These are phyloP conservation scores for Plemyria rubiginata DNA, from an alignment of 2,888 invertebrate species.

Conservation along the genomic window DNA sequence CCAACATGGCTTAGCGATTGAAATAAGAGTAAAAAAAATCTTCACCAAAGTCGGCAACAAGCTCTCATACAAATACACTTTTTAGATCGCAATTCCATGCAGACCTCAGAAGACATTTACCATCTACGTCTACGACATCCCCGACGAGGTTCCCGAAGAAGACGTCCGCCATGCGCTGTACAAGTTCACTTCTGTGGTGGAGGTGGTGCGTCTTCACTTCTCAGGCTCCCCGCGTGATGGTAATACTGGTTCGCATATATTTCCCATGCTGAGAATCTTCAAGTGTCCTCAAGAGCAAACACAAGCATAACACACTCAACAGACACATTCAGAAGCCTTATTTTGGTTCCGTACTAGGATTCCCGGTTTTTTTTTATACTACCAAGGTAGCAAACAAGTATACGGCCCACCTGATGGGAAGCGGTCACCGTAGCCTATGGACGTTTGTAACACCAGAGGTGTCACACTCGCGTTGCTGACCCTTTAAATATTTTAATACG, in stretches of 20 bases:
- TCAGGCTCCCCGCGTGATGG: constrained; percentile 74
- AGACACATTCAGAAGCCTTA: too few relatives aligned
- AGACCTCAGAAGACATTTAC: constrained; percentile 95
- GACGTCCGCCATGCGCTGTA: constrained; percentile 93
- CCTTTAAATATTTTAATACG: too few relatives aligned
- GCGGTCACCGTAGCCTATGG: too few relatives aligned
- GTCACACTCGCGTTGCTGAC: too few relatives aligned
- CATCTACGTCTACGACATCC: constrained; percentile 92
- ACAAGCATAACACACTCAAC: too few relatives aligned
- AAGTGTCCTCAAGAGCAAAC: background rate
- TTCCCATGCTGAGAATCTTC: background rate
- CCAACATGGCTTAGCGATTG: too few relatives aligned
- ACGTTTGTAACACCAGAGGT: too few relatives aligned
- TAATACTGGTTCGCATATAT: constrained; percentile 59
- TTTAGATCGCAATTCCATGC: constrained; percentile 91
- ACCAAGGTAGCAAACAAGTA: too few relatives aligned
- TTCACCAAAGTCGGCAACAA: background rate
- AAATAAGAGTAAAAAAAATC: background rate
- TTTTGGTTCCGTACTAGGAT: too few relatives aligned
- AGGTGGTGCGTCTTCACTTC: constrained; percentile 89
- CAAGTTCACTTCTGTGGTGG: constrained; percentile 91
- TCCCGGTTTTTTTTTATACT: too few relatives aligned
- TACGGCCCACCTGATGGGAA: too few relatives aligned
- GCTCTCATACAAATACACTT: background rate
- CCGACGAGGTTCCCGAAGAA: constrained; percentile 93